Conservation (phyloP, 2,888 invertebrate species). For the Dysmachus trigonus region DNA sequence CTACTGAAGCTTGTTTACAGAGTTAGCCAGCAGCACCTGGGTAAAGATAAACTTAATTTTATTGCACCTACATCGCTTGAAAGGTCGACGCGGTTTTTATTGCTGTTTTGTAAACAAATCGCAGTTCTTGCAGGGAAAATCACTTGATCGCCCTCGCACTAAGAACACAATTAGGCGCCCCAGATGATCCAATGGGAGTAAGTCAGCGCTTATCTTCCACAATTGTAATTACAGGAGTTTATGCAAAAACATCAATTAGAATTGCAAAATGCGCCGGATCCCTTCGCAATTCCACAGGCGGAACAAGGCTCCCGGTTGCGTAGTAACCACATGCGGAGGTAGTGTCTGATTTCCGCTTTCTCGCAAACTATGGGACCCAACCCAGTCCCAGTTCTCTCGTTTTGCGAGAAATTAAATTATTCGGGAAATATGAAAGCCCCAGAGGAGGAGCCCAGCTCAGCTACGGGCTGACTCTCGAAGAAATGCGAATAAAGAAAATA, state of each 20-base stretch:
- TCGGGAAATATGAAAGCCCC: constrained; percentile 20
- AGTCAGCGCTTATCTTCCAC: background rate
- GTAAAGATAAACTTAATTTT: background rate
- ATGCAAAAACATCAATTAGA: constrained; percentile 19
- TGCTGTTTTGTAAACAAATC: background rate
- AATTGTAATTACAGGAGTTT: constrained; percentile 27
- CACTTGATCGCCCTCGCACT: background rate
- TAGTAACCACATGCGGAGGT: background rate
- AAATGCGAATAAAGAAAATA: constrained; percentile 28
- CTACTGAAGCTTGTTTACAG: background rate
- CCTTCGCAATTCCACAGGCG: background rate
- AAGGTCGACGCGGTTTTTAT: background rate
- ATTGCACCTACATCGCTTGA: background rate
- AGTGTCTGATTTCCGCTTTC: background rate
- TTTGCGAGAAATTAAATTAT: constrained; percentile 27
- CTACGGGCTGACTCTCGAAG: constrained; percentile 4
- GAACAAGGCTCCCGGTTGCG: background rate
- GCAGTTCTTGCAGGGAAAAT: background rate
- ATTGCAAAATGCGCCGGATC: constrained; percentile 20
- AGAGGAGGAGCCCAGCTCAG: background rate
- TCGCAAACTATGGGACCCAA: background rate
- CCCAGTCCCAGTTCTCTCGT: background rate
- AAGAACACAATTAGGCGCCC: background rate
- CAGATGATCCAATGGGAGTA: background rate
- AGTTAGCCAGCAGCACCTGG: background rate